Percentiles rank a stretch among this genome's conserved stretches.
Evolutionary conservation across 2,888 invertebrate genomes (phyloP).

Genomic region (Adelphocoris suturalis): DNA sequence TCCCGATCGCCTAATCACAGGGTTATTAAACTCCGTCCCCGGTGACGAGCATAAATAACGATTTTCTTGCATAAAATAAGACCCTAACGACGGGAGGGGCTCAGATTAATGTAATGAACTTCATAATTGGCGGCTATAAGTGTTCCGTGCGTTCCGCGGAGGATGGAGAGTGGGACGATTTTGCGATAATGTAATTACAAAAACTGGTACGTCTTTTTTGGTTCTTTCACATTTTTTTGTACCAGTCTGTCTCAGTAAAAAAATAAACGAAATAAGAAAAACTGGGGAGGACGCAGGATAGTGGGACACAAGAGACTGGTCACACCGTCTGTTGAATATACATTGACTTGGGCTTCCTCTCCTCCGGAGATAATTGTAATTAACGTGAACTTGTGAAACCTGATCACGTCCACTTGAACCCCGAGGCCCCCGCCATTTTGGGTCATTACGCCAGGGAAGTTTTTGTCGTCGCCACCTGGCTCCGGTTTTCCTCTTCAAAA

Average conservation of each 20-base stretch:
- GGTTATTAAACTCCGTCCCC: constrained; percentile 29
- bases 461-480: constrained; percentile 61
- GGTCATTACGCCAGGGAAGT: constrained; percentile 59
- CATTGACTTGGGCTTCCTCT: constrained; percentile 54
- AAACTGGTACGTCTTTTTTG: constrained; percentile 18
- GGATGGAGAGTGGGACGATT: neutral
- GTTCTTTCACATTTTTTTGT: neutral
- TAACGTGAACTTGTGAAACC: constrained; percentile 69
- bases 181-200: constrained; percentile 19
- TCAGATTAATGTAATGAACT: constrained; percentile 47
- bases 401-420: constrained; percentile 63
- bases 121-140: constrained; percentile 50
- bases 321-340: constrained; percentile 64
- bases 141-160: constrained; percentile 24
- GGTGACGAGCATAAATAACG: constrained; percentile 38
- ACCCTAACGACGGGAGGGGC: constrained; percentile 17
- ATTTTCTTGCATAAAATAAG: constrained; percentile 47
- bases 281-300: constrained; percentile 24
- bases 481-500: constrained; percentile 37
- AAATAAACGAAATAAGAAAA: too few species aligned
- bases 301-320: constrained; percentile 40
- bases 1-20: constrained; percentile 47
- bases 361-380: constrained; percentile 68
- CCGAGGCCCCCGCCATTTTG: constrained; percentile 53
- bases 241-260: neutral